Conservation (phyloP, 2,797 vertebrate species). For the Esox masquinongy region DNA sequence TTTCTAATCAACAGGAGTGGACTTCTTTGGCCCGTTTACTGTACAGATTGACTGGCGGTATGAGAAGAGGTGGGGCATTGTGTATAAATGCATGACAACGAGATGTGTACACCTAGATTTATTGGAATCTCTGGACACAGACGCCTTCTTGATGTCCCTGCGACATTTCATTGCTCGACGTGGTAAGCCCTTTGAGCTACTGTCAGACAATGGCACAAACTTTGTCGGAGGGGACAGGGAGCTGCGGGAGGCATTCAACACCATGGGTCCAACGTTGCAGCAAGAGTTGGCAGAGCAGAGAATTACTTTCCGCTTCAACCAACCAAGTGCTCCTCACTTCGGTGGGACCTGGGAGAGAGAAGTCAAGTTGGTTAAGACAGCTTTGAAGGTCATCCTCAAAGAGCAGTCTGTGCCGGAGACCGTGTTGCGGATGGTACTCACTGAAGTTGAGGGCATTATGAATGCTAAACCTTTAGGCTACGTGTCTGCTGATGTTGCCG, state of each 20-base stretch:
- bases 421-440: no score
- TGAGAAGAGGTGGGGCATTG: neutral
- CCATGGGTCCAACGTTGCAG: neutral
- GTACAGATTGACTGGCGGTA: neutral
- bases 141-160: neutral
- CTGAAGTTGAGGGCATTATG: no score
- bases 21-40: neutral
- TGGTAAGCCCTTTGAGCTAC: neutral
- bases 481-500: neutral
- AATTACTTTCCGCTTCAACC: constrained; percentile 18
- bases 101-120: neutral
- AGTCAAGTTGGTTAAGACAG: constrained; percentile 16
- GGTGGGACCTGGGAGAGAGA: constrained; percentile 21
- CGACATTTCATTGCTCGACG: neutral
- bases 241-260: neutral
- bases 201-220: constrained; percentile 9
- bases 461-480: no score
- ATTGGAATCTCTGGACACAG: neutral
- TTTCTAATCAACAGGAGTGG: constrained; percentile 6
- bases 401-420: constrained; percentile 10
- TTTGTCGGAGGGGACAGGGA: constrained; percentile 8
- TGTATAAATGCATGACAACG: neutral
- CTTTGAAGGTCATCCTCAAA: constrained; percentile 1
- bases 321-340: neutral
- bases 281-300: constrained; percentile 2